Evolutionary conservation across 2,113 vertebrate genomes (phyloP).

Genomic region (Ia io): DNA sequence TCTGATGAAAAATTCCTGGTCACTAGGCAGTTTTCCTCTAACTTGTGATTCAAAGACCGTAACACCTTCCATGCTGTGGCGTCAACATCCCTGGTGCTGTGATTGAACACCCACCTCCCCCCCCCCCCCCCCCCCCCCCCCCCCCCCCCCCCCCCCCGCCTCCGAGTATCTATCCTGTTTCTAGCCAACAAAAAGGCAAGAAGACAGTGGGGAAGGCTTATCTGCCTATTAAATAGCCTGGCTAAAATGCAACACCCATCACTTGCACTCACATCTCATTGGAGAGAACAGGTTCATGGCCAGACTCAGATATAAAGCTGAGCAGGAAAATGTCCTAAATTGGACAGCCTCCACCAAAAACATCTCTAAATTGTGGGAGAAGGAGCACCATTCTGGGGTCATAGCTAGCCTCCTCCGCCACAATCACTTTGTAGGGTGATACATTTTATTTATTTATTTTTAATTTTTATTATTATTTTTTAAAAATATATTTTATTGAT

Average conservation of each 20-base stretch:
- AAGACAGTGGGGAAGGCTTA: background rate
- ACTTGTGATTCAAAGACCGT: background rate
- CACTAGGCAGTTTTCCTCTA: background rate
- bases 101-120: too few species aligned
- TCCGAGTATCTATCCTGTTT: background rate
- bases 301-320: background rate
- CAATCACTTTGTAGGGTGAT: background rate
- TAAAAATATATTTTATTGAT: too few species aligned
- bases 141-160: too few species aligned
- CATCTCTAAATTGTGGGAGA: background rate
- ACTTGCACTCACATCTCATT: rapidly evolving
- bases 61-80: background rate
- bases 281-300: background rate
- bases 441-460: too few species aligned
- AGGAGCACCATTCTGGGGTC: rapidly evolving
- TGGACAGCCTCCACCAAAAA: background rate
- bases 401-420: background rate
- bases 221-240: background rate
- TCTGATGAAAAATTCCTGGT: background rate
- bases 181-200: background rate
- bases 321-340: background rate
- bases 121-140: too few species aligned
- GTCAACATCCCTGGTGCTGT: rapidly evolving
- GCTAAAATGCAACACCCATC: rapidly evolving
- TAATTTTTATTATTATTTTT: too few species aligned